phyloP scores from a whole-genome alignment of 2,888 invertebrate species.

The Pelosia muscerda region DNA sequence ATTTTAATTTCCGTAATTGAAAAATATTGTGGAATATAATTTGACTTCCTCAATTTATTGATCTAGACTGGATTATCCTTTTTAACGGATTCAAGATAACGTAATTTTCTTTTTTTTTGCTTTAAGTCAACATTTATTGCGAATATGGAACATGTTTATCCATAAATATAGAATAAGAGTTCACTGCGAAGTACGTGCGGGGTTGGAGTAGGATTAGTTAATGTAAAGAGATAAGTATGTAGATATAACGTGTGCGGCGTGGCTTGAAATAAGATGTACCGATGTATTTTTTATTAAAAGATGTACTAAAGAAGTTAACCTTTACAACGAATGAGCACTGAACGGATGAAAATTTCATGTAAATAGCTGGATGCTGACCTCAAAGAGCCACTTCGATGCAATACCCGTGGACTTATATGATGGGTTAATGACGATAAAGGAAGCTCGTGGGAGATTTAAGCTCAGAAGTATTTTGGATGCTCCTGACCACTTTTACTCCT shows the following conservation, averaged over 20 bases:
- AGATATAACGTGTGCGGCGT: not conserved
- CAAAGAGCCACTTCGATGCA: not conserved
- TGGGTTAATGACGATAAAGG: not conserved
- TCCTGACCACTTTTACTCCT: too few species aligned
- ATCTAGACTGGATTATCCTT: not conserved
- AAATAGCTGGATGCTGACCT: not conserved
- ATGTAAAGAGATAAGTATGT: not conserved
- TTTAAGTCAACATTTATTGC: not conserved
- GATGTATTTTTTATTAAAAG: constrained; percentile 1
- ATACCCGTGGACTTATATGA: not conserved
- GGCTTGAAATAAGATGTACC: not conserved
- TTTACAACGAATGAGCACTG: not conserved
- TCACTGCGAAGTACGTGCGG: constrained; percentile 1
- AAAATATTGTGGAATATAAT: too few species aligned
- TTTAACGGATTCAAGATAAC: not conserved
- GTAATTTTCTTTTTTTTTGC: not conserved
- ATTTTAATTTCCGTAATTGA: too few species aligned
- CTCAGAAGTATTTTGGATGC: too few species aligned
- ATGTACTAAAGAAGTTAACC: not conserved
- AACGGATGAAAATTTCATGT: not conserved
- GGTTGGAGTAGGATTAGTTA: not conserved
- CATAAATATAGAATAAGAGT: not conserved
- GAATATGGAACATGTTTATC: not conserved
- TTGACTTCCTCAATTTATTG: not conserved
- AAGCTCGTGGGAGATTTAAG: too few species aligned